Evolutionary conservation across 2,113 vertebrate species (phyloP), one percentile per base, ranked within the genome.

Genomic region (Callopanchax toddi): DNA sequence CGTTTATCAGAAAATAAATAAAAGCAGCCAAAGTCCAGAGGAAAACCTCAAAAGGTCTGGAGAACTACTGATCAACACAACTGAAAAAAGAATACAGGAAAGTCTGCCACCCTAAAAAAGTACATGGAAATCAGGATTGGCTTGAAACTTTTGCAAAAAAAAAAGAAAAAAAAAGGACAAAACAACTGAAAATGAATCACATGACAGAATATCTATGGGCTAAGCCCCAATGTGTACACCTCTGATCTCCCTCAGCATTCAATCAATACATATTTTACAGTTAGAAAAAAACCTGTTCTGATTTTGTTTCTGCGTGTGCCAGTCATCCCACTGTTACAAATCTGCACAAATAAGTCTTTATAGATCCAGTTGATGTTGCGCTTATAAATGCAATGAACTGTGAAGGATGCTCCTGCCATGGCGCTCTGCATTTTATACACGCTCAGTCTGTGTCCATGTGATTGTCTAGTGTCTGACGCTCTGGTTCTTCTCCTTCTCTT

Each of bases 361-460:
- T 74, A 83, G 63, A 66, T 62, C 34, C 26, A 48, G 60, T 29
- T 52, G 60, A 84, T 77, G 69, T 64, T 64, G 65, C 77, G 73
- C 62, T 79, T 76, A 70, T 71, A 56, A 77, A 84, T 62, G 78
- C 63, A 69, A 79, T 86, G 80, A 79, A 70, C 65, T 79, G 66
- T 82, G 78, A 87, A 80, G 78, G 78, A 73, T 83, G 58, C 74
- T 85, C 78, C 53, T 82, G 83, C 67, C 56, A 77, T 43, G 60
- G 73, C 55, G 57, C 69, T 82, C 45, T 56, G 63, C 43, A 52
- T 82, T 84, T 83, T 63, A 79, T 67, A 64, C 74, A 71, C 67
- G 76, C 71, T 85, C 79, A 54, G 53, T 52, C 65, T 71, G 77
- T 46, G 56, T 84, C 63, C 17, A 18, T 71, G 64, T 42, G 61